Percentiles rank a stretch among this genome's conserved stretches.
Conservation (phyloP, 2,888 invertebrate species). For the Rhagophthalmus giganteus region DNA sequence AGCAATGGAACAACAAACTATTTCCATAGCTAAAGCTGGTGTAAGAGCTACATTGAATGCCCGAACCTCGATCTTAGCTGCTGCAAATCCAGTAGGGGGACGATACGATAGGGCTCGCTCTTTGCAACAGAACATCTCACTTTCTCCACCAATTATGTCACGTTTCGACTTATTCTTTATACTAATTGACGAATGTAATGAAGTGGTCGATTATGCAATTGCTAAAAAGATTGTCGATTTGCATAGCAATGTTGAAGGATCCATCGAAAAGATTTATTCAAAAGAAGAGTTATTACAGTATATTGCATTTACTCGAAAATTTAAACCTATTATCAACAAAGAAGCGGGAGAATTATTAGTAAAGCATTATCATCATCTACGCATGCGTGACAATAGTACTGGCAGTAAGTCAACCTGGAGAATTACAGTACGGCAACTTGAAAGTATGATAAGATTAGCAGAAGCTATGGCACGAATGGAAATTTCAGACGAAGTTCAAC, state of each 20-base stretch:
- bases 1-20: conserved; percentile 99
- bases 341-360: conserved; percentile 85
- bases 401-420: conserved; percentile 79
- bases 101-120: conserved; percentile 94
- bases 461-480: conserved; percentile 97
- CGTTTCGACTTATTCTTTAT: conserved; percentile 99
- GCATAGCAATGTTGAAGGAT: conserved; percentile 82
- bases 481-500: conserved; percentile 85
- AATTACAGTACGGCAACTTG: conserved; percentile 94
- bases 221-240: conserved; percentile 94
- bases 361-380: conserved; percentile 82
- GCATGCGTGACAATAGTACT: conserved; percentile 78
- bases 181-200: conserved; percentile 94
- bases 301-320: conserved; percentile 94
- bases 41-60: conserved; percentile 97
- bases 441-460: conserved; percentile 92
- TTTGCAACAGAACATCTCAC: conserved; percentile 88
- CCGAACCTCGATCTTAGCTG: conserved; percentile 94
- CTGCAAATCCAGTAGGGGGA: conserved; percentile 97
- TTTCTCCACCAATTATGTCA: conserved; percentile 98
- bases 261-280: conserved; percentile 78
- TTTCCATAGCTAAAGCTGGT: conserved; percentile 97
- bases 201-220: conserved; percentile 94
- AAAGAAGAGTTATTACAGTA: conserved; percentile 91
- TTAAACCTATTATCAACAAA: conserved; percentile 84